A percentile compares a stretch with the other conserved stretches of the same genome.
Evolutionary conservation across 2,888 invertebrate genomes (phyloP).

Genomic region (Ophion obscuratus): DNA sequence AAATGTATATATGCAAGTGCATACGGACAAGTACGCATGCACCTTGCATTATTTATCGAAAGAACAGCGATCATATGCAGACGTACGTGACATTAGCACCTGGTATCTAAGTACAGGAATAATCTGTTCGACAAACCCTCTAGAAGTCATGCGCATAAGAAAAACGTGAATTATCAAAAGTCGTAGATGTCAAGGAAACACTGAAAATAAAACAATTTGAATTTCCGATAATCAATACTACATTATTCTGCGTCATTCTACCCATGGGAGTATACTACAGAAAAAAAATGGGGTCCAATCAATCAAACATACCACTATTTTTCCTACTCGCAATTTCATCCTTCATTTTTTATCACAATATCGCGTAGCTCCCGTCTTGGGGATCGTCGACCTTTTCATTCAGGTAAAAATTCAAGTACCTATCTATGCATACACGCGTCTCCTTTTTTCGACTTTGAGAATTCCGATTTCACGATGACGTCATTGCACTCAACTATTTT

Average conservation of each 20-base stretch:
- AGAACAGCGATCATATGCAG: not conserved
- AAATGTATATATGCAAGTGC: too few relatives aligned
- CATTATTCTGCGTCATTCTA: not conserved
- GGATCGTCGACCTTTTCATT: not conserved
- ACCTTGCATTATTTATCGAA: too few relatives aligned
- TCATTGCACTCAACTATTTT: constrained; percentile 33
- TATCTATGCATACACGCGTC: too few relatives aligned
- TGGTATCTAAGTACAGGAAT: constrained; percentile 40
- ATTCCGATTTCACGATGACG: not conserved
- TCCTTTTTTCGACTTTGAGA: not conserved
- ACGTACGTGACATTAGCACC: constrained; percentile 28
- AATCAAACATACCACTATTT: too few relatives aligned
- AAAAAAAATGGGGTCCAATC: not conserved
- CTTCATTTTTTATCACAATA: too few relatives aligned
- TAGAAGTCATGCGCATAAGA: constrained; percentile 10
- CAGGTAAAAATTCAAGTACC: not conserved
- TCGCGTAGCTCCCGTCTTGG: not conserved
- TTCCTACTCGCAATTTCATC: too few relatives aligned
- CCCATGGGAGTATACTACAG: not conserved
- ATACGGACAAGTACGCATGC: too few relatives aligned
- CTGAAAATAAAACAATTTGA: not conserved
- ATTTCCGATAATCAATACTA: not conserved
- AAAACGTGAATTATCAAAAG: constrained; percentile 4
- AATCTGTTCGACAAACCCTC: constrained; percentile 41
- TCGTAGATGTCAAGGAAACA: not conserved